Evolutionary conservation across 2,888 invertebrate genomes (phyloP).

Genomic region (Calliphora vomitoria): DNA sequence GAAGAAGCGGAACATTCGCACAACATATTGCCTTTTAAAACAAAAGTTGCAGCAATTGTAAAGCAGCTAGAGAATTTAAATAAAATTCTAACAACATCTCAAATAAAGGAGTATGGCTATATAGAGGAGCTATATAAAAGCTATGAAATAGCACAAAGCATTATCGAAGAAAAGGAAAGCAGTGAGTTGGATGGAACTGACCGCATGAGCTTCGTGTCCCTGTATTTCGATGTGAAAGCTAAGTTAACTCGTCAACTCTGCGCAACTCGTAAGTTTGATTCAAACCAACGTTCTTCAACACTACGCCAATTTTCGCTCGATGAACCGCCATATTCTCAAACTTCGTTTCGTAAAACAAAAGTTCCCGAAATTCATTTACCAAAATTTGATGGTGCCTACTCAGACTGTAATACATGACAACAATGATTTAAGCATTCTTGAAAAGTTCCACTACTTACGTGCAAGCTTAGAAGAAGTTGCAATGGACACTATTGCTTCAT

Average conservation of each 20-base stretch:
- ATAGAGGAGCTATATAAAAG: no score
- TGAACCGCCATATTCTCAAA: neutral
- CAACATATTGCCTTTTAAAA: no score
- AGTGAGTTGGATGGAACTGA: neutral
- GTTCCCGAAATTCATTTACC: conserved; percentile 65
- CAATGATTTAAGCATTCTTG: conserved; percentile 49
- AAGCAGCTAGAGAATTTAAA: no score
- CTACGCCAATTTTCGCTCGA: conserved; percentile 26
- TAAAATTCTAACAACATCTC: no score
- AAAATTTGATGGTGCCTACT: conserved; percentile 62
- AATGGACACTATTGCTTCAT: conserved; percentile 62
- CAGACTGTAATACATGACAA: conserved; percentile 63
- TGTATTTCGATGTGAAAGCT: conserved; percentile 36
- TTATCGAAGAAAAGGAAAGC: neutral
- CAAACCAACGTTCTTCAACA: conserved; percentile 32
- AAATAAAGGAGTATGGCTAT: no score
- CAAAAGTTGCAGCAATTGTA: no score
- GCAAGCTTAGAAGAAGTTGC: conserved; percentile 52
- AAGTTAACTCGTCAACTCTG: conserved; percentile 21
- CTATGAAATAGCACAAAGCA: no score
- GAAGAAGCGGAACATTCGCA: no score
- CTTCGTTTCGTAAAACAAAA: neutral
- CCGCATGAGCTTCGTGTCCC: neutral
- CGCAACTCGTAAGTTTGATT: neutral
- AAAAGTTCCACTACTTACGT: conserved; percentile 43